Conservation (phyloP, 2,888 invertebrate genomes). For the Agrotis puta region DNA sequence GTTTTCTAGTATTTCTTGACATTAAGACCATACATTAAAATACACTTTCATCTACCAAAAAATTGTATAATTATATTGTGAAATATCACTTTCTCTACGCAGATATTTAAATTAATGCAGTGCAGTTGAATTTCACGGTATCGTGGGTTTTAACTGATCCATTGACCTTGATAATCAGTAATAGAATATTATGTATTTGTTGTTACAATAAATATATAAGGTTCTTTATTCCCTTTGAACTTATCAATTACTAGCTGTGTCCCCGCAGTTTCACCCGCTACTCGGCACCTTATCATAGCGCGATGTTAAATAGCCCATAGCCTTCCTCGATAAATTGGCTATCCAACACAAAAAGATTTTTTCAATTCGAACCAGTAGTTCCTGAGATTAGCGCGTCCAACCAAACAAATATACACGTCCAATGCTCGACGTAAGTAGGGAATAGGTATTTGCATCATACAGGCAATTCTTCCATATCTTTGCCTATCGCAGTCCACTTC, state of each 20-base stretch:
- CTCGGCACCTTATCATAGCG: too few species aligned
- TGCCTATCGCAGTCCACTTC: too few species aligned
- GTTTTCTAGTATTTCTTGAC: too few species aligned
- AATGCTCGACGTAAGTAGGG: too few species aligned
- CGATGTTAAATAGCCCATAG: too few species aligned
- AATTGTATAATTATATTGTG: slow-evolving; percentile 24
- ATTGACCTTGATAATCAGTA: slow-evolving; percentile 50
- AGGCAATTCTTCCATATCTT: too few species aligned
- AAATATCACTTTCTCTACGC: slow-evolving; percentile 55
- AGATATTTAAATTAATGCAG: slow-evolving; percentile 55
- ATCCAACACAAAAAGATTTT: too few species aligned
- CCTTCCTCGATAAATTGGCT: too few species aligned
- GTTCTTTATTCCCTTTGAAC: background rate
- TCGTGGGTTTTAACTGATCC: slow-evolving; percentile 31
- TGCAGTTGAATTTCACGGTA: slow-evolving; percentile 51
- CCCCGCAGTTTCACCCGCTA: background rate
- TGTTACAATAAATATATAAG: slow-evolving; percentile 4
- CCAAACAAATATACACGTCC: too few species aligned
- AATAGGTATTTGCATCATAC: too few species aligned
- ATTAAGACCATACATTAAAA: background rate
- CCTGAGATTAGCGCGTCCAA: too few species aligned
- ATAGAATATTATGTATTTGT: slow-evolving; percentile 17
- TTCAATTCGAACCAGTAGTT: too few species aligned
- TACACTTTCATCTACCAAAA: slow-evolving; percentile 34
- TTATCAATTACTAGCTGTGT: background rate